phyloP scores from a whole-genome alignment of 35 echinoderm and acorn worm species.

The Holothuria glaberrima region DNA sequence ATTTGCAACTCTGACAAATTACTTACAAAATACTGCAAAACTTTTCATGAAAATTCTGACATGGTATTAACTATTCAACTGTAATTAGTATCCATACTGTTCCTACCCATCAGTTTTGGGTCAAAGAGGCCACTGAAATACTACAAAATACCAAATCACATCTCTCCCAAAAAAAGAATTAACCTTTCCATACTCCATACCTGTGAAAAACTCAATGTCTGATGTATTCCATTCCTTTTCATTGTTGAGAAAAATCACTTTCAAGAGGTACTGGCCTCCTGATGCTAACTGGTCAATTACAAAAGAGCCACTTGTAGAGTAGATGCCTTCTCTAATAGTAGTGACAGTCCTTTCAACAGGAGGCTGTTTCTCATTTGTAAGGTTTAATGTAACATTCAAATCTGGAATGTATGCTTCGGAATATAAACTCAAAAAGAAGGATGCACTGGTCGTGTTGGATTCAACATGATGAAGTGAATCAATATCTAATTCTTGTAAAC shows the following conservation, averaged over 20 bases:
- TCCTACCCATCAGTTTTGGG: not conserved
- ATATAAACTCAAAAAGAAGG: not conserved
- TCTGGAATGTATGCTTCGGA: not conserved
- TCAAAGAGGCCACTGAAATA: not conserved
- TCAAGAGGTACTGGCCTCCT: not conserved
- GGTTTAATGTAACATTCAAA: not conserved
- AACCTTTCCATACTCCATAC: not conserved
- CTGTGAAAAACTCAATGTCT: conserved; percentile 1
- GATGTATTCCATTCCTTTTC: too few relatives aligned
- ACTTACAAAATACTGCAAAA: too few relatives aligned
- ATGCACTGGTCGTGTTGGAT: not conserved
- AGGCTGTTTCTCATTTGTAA: not conserved
- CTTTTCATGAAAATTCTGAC: too few relatives aligned
- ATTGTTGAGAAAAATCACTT: not conserved
- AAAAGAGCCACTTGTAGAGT: not conserved
- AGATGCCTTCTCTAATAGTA: not conserved
- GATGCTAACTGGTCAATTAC: not conserved
- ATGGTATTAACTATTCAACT: too few relatives aligned
- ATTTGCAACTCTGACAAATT: too few relatives aligned
- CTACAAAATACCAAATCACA: not conserved
- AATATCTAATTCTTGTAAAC: not conserved
- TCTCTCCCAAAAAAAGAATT: not conserved
- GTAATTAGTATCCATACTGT: too few relatives aligned
- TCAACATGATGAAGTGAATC: too few relatives aligned
- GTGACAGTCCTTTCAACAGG: not conserved